These are phyloP conservation scores for Collichthys lucidus DNA, from an alignment of 2,113 vertebrate genomes.

Conservation along the genomic window DNA sequence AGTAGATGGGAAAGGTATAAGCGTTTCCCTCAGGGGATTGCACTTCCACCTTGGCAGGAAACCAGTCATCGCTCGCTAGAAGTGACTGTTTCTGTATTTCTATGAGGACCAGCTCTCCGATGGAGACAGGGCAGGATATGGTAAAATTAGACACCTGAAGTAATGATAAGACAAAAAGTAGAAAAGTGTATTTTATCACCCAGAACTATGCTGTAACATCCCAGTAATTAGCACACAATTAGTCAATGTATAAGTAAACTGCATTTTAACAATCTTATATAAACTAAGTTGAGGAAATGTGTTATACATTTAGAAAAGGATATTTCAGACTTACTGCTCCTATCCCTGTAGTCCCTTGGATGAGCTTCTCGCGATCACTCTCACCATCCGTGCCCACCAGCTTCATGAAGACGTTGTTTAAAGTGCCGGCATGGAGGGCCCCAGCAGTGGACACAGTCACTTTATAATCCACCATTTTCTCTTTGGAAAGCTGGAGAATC, in stretches of 20 bases:
- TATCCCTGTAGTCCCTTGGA: fast-evolving
- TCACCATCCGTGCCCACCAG: slow-evolving; percentile 67
- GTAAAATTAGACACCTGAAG: slow-evolving; percentile 36
- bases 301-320: not conserved
- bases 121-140: slow-evolving; percentile 41
- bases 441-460: slow-evolving; percentile 51
- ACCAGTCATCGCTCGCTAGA: slow-evolving; percentile 60
- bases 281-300: not conserved
- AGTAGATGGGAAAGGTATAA: too few species aligned
- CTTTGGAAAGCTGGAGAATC: not conserved
- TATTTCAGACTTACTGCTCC: slow-evolving; percentile 56
- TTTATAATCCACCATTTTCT: slow-evolving; percentile 52
- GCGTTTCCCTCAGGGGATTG: slow-evolving; percentile 49
- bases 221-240: not conserved
- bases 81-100: slow-evolving; percentile 59
- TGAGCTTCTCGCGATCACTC: slow-evolving; percentile 9
- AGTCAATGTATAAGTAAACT: not conserved
- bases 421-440: not conserved
- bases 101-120: slow-evolving; percentile 73
- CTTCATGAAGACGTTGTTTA: slow-evolving; percentile 67
- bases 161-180: not conserved
- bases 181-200: not conserved
- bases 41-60: slow-evolving; percentile 65
- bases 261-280: too few species aligned
- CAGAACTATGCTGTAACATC: not conserved